Evolutionary conservation across 2,888 invertebrate species (phyloP).

Genomic region (Parelbella ahira): DNA sequence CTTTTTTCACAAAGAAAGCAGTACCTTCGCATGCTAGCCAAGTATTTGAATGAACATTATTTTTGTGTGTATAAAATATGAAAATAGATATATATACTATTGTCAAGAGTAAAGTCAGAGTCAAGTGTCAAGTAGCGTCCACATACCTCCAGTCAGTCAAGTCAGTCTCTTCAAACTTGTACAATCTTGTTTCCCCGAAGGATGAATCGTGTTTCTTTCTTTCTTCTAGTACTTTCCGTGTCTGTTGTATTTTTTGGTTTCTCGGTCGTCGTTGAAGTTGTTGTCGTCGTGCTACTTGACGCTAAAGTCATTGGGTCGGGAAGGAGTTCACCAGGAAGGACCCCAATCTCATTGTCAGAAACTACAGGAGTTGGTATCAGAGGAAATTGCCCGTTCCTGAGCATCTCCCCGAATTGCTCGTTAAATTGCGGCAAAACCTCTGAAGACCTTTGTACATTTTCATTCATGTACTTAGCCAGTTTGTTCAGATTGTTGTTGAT

Average conservation of each 20-base stretch:
- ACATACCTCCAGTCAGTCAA: conserved; percentile 45
- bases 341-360: conserved; percentile 65
- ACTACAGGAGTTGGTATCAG: conserved; percentile 62
- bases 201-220: conserved; percentile 67
- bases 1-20: too few relatives aligned
- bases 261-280: conserved; percentile 40
- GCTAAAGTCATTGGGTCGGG: conserved; percentile 40
- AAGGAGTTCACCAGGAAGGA: conserved; percentile 63
- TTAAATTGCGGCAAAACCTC: conserved; percentile 54
- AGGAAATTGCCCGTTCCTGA: conserved; percentile 50
- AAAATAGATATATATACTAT: too few relatives aligned
- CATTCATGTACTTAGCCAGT: conserved; percentile 50
- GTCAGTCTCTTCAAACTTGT: conserved; percentile 67
- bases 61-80: too few relatives aligned
- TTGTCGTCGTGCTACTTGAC: conserved; percentile 36
- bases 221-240: conserved; percentile 50
- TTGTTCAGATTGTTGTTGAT: conserved; percentile 64
- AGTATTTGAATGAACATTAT: too few relatives aligned
- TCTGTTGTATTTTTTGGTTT: conserved; percentile 43
- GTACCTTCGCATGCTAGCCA: too few relatives aligned
- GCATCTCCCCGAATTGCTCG: conserved; percentile 47
- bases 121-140: conserved; percentile 31
- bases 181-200: conserved; percentile 75
- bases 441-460: conserved; percentile 55
- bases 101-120: conserved; percentile 9